These are phyloP conservation scores for Tetrax tetrax DNA, from an alignment of 2,113 vertebrate species.

Conservation along the genomic window DNA sequence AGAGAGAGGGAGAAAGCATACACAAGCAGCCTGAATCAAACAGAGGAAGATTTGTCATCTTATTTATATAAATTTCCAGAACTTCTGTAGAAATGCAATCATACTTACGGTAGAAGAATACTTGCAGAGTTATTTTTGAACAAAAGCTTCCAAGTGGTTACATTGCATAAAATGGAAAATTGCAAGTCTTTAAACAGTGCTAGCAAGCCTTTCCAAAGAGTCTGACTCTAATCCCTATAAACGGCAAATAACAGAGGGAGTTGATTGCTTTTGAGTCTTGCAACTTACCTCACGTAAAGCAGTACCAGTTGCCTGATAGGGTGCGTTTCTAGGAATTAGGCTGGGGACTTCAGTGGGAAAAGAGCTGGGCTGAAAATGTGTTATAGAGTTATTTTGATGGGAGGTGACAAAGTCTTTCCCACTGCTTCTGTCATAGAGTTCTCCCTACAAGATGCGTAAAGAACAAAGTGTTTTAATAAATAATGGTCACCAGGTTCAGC, in stretches of 20 bases:
- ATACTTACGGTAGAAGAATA: neutral
- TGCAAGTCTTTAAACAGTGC: neutral
- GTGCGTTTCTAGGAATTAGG: neutral
- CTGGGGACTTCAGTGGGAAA: neutral
- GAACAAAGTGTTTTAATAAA: neutral
- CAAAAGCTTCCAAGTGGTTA: constrained; percentile 6
- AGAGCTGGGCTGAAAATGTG: neutral
- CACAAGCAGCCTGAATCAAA: neutral
- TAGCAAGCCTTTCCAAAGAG: constrained; percentile 1
- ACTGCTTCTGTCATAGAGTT: neutral
- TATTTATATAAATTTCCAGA: neutral
- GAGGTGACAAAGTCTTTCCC: neutral
- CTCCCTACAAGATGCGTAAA: neutral
- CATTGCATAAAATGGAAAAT: neutral
- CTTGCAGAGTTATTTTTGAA: constrained; percentile 18
- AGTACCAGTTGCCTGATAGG: neutral
- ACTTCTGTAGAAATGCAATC: neutral
- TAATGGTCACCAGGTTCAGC: neutral
- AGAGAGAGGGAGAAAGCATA: rapidly evolving
- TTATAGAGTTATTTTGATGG: neutral
- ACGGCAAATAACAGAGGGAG: neutral
- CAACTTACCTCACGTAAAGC: neutral
- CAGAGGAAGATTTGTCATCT: neutral
- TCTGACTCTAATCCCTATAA: neutral
- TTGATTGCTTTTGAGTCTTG: neutral